A percentile compares a stretch with the other conserved stretches of the same genome.
Conservation (phyloP, 2,797 vertebrate genomes). For the Pantherophis alleghaniensis region DNA sequence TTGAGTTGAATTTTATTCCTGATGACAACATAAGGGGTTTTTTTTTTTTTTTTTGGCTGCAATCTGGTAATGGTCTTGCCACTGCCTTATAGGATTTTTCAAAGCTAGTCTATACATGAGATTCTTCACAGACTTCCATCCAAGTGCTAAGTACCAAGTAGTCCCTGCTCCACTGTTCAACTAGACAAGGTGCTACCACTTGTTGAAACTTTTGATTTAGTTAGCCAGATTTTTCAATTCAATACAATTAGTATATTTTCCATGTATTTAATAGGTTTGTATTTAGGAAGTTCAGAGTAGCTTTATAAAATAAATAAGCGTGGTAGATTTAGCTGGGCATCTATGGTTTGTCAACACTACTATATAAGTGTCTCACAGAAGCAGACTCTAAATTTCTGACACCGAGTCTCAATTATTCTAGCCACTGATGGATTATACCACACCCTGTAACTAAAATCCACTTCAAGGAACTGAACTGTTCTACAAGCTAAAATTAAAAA, state of each 20-base stretch:
- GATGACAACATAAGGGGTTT: background rate
- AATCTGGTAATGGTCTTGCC: background rate
- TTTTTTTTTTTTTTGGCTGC: too few species aligned
- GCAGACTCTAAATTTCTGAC: background rate
- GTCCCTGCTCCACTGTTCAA: background rate
- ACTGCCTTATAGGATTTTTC: background rate
- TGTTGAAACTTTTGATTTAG: background rate
- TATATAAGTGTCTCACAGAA: background rate
- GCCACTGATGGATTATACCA: background rate
- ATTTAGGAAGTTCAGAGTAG: background rate
- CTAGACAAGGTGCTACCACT: background rate
- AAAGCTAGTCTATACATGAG: background rate
- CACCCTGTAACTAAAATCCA: background rate
- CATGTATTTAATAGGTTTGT: background rate
- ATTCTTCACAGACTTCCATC: background rate
- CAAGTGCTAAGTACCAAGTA: background rate
- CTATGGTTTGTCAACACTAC: background rate
- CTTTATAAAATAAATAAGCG: background rate
- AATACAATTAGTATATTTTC: background rate
- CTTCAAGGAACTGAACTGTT: background rate
- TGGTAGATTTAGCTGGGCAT: background rate
- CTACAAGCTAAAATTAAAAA: background rate
- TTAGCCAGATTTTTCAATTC: background rate
- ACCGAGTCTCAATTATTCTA: background rate
- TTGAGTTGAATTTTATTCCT: background rate